Evolutionary conservation across 1,140 invertebrate genomes (phyloP).

Genomic region (Matsumurasca onukii): DNA sequence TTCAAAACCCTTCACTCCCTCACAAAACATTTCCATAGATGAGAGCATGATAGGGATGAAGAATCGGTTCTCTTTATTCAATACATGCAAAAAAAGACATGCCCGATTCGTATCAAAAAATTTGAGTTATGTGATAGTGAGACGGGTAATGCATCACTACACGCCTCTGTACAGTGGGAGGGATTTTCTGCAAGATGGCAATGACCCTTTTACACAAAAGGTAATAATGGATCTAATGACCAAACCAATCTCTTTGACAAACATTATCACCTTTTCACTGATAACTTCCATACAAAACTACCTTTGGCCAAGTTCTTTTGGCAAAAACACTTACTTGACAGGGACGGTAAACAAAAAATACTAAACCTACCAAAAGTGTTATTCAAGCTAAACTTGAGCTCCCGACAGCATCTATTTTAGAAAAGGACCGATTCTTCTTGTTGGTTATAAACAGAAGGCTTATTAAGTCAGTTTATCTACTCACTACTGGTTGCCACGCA

Average conservation of each 20-base stretch:
- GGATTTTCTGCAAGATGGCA: neutral
- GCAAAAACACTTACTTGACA: neutral
- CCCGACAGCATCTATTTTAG: slow-evolving; percentile 7
- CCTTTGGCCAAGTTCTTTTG: neutral
- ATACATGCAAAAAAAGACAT: neutral
- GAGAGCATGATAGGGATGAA: slow-evolving; percentile 18
- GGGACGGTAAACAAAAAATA: slow-evolving; percentile 18
- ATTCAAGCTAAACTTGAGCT: neutral
- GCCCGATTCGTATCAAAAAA: slow-evolving; percentile 3
- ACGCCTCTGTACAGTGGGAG: slow-evolving; percentile 11
- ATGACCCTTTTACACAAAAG: neutral
- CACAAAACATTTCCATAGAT: slow-evolving; percentile 21
- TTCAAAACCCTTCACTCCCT: slow-evolving; percentile 14
- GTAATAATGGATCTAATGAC: neutral
- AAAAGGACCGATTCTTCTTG: neutral
- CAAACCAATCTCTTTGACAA: slow-evolving; percentile 5
- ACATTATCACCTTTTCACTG: slow-evolving; percentile 13
- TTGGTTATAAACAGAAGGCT: slow-evolving; percentile 5
- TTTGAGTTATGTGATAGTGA: slow-evolving; percentile 13
- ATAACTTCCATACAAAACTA: slow-evolving; percentile 12
- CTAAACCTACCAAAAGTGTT: neutral
- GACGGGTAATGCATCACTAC: neutral
- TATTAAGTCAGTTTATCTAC: neutral
- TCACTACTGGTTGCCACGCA: slow-evolving; percentile 3
- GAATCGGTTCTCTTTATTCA: neutral